Evolutionary conservation across 1,140 invertebrate genomes (phyloP).

Genomic region (Drosophila sp.): DNA sequence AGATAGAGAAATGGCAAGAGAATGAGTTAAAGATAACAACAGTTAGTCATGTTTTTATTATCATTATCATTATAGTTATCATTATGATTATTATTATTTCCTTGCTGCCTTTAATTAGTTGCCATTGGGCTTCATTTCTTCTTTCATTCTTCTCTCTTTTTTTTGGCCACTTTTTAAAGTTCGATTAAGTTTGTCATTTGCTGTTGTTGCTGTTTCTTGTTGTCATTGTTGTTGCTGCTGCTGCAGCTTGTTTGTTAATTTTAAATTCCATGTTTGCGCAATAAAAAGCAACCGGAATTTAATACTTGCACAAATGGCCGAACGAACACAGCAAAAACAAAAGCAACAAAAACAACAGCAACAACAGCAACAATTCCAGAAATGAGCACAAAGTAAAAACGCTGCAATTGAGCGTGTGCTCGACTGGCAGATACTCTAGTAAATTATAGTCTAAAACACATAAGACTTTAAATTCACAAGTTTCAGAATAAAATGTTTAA

Average conservation of each 20-base stretch:
- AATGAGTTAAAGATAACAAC: conserved; percentile 55
- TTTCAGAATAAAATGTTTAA: too few relatives aligned
- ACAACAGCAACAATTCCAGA: conserved; percentile 15
- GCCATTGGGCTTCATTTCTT: conserved; percentile 10
- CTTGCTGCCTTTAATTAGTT: conserved; percentile 54
- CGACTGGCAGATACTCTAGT: not conserved
- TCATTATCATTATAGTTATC: conserved; percentile 3
- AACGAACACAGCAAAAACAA: conserved; percentile 25
- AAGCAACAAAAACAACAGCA: conserved; percentile 27
- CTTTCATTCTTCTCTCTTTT: not conserved
- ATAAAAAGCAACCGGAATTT: conserved; percentile 73
- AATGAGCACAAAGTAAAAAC: conserved; percentile 7
- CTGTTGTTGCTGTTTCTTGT: conserved; percentile 1
- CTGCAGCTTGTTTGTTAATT: conserved; percentile 77
- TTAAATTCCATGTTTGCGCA: conserved; percentile 80
- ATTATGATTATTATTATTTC: conserved; percentile 56
- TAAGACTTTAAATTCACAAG: too few relatives aligned
- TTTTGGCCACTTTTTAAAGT: conserved; percentile 47
- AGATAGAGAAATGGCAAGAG: conserved; percentile 5
- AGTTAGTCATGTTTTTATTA: conserved; percentile 56
- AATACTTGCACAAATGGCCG: conserved; percentile 71
- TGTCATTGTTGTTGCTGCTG: conserved; percentile 8
- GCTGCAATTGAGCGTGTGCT: not conserved
- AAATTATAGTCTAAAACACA: not conserved
- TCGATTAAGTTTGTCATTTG: conserved; percentile 53